Evolutionary conservation across 2,888 invertebrate genomes (phyloP).

Genomic region (Xestobium rufovillosum): DNA sequence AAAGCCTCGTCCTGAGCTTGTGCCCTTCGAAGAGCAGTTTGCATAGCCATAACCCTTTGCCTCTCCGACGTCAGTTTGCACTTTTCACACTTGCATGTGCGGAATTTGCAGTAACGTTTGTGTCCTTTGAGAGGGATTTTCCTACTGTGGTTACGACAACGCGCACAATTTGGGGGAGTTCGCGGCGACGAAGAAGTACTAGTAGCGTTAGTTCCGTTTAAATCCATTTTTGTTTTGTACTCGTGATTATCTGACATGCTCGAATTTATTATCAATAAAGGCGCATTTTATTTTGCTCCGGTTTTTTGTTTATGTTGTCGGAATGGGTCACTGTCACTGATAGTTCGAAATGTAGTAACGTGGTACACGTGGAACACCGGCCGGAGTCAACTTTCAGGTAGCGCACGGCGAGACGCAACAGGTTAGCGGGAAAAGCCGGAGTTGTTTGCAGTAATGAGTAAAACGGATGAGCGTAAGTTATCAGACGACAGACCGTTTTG

Average conservation of each 20-base stretch:
- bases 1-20: conserved; percentile 76
- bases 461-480: too few species aligned
- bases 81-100: conserved; percentile 77
- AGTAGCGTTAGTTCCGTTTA: conserved; percentile 44
- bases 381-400: background rate
- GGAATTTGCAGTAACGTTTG: conserved; percentile 84
- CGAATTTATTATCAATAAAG: too few species aligned
- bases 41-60: conserved; percentile 82
- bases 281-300: too few species aligned
- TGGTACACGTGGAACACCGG: too few species aligned
- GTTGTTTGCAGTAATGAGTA: too few species aligned
- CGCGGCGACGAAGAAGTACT: conserved; percentile 58
- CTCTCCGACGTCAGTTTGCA: conserved; percentile 81
- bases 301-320: background rate
- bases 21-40: conserved; percentile 76
- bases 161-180: conserved; percentile 85
- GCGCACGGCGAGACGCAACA: background rate
- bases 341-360: too few species aligned
- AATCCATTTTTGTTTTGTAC: conserved; percentile 47
- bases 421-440: background rate
- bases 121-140: conserved; percentile 85
- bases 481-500: too few species aligned
- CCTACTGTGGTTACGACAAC: conserved; percentile 86
- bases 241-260: conserved; percentile 50
- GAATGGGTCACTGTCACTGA: background rate